Evolutionary conservation across 2,797 vertebrate species (phyloP).

Genomic region (Parotocinclus haroldoi): DNA sequence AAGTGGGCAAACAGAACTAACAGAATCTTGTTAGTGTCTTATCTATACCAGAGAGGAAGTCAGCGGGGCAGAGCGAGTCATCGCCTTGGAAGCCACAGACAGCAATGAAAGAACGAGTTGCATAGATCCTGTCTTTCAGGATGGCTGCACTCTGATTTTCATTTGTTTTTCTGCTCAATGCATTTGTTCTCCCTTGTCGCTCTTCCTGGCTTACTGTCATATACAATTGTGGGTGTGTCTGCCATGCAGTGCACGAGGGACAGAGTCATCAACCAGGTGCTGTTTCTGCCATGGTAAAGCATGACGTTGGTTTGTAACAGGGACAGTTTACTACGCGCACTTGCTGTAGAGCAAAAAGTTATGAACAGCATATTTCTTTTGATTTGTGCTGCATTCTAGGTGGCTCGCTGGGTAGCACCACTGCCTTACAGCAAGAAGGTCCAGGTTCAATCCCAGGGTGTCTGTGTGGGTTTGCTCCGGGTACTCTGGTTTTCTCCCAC

Average conservation of each 20-base stretch:
- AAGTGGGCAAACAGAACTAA: neutral
- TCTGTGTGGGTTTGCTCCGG: too few species aligned
- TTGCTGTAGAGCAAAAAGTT: too few species aligned
- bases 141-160: slow-evolving; percentile 29
- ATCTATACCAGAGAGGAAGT: slow-evolving; percentile 20
- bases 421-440: too few species aligned
- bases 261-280: too few species aligned
- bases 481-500: too few species aligned
- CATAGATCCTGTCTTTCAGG: slow-evolving; percentile 36
- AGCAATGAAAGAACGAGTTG: slow-evolving; percentile 24
- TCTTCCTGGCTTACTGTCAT: slow-evolving; percentile 6
- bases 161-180: slow-evolving; percentile 24
- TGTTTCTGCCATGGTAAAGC: too few species aligned
- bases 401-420: too few species aligned
- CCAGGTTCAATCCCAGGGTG: too few species aligned
- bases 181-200: slow-evolving; percentile 24
- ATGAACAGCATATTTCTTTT: too few species aligned
- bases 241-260: neutral
- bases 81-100: slow-evolving; percentile 30
- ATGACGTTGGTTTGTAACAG: too few species aligned
- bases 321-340: too few species aligned
- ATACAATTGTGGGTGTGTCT: neutral
- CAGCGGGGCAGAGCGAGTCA: slow-evolving; percentile 27
- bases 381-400: too few species aligned
- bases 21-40: slow-evolving; percentile 41